Evolutionary conservation across 2,888 invertebrate species (phyloP).

Genomic region (Anorthoa munda): DNA sequence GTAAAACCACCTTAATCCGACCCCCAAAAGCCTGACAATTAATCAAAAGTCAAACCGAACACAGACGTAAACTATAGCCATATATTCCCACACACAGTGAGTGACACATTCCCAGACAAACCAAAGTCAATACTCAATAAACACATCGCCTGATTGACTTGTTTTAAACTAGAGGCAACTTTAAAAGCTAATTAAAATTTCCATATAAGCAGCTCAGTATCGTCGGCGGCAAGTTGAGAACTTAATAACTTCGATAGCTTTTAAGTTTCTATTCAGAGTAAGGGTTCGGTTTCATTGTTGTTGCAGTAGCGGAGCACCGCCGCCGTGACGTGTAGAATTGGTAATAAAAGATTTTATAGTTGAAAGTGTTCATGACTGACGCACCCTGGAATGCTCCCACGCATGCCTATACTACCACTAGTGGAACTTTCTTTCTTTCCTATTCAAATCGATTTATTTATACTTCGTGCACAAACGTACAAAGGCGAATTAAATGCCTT

Average conservation of each 20-base stretch:
- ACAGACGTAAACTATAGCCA: background rate
- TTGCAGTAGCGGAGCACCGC: background rate
- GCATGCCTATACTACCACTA: too few species aligned
- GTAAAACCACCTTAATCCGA: too few species aligned
- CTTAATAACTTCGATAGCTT: slow-evolving; percentile 55
- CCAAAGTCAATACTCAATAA: slow-evolving; percentile 6
- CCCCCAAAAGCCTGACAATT: too few species aligned
- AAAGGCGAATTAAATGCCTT: too few species aligned
- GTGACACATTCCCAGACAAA: background rate
- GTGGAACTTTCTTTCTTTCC: too few species aligned
- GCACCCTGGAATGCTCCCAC: too few species aligned
- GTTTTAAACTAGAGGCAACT: slow-evolving; percentile 41
- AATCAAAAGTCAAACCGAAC: too few species aligned
- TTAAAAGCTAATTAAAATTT: slow-evolving; percentile 63
- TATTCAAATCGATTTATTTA: too few species aligned
- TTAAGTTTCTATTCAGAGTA: slow-evolving; percentile 53
- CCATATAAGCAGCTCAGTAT: slow-evolving; percentile 51
- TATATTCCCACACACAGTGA: background rate
- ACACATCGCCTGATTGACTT: slow-evolving; percentile 43
- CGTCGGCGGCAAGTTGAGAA: slow-evolving; percentile 45
- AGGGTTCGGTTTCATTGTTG: slow-evolving; percentile 9
- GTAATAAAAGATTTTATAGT: too few species aligned
- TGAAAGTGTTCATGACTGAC: too few species aligned
- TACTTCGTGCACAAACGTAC: too few species aligned
- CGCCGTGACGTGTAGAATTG: too few species aligned